Conservation (phyloP, 2,113 vertebrate species). For the Collichthys lucidus region DNA sequence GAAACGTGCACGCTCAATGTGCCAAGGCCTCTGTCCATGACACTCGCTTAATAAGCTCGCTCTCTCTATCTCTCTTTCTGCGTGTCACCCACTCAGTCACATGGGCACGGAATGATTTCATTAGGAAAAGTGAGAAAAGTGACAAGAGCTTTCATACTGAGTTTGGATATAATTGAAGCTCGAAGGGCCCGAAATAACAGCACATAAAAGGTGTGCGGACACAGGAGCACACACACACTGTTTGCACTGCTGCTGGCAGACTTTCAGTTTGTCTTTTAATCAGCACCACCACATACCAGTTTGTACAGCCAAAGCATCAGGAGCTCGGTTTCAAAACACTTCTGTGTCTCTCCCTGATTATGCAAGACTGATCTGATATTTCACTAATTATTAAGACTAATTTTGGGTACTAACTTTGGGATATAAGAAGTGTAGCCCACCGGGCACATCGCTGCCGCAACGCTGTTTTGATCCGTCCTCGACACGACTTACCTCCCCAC, state of each 20-base stretch:
- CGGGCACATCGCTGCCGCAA: too few species aligned
- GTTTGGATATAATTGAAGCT: conserved; percentile 56
- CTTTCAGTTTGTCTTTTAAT: conserved; percentile 47
- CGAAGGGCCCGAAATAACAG: conserved; percentile 56
- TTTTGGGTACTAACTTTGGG: neutral
- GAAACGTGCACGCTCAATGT: conserved; percentile 24
- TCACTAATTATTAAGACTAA: neutral
- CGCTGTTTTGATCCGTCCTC: too few species aligned
- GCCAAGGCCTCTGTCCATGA: conserved; percentile 36
- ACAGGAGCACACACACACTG: conserved; percentile 31
- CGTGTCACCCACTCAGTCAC: conserved; percentile 58
- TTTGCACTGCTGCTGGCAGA: conserved; percentile 21
- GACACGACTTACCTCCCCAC: too few species aligned
- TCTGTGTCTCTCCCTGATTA: neutral
- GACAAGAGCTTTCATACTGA: conserved; percentile 63
- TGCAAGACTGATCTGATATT: neutral
- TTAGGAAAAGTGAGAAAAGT: conserved; percentile 52
- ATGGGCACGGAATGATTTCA: conserved; percentile 52
- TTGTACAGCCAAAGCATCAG: conserved; percentile 20
- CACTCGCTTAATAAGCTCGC: conserved; percentile 38
- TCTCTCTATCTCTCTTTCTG: conserved; percentile 35
- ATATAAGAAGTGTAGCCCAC: neutral
- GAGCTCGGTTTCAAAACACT: conserved; percentile 11
- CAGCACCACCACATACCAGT: conserved; percentile 25
- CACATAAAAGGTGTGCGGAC: conserved; percentile 30